Conservation (phyloP, 2,888 invertebrate genomes). For the Busseola fusca region DNA sequence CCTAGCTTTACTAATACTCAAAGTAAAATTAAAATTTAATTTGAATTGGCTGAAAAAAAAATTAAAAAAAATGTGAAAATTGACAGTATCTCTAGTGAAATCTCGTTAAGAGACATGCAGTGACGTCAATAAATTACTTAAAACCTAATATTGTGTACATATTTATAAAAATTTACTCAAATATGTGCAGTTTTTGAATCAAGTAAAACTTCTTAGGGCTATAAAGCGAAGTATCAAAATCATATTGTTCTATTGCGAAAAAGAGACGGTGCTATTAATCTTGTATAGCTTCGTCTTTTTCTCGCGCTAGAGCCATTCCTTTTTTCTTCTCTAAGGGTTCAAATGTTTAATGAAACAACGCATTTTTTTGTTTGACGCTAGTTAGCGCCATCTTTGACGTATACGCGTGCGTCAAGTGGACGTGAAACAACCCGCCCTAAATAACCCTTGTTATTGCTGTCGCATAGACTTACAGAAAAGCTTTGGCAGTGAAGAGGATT, state of each 20-base stretch:
- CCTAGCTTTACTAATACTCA: background rate
- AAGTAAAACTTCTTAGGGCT: conserved; percentile 30
- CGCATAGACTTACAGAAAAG: conserved; percentile 61
- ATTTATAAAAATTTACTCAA: conserved; percentile 14
- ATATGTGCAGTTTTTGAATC: conserved; percentile 39
- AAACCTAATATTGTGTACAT: conserved; percentile 20
- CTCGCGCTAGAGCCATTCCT: background rate
- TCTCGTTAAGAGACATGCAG: background rate
- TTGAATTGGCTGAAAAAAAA: conserved; percentile 13
- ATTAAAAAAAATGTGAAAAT: conserved; percentile 6
- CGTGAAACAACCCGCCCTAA: background rate
- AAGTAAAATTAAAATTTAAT: background rate
- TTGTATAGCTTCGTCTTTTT: background rate
- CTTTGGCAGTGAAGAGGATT: conserved; percentile 86
- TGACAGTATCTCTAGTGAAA: conserved; percentile 3
- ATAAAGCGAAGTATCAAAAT: background rate
- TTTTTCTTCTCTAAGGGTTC: background rate
- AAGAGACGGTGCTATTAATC: conserved; percentile 4
- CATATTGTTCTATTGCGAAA: background rate
- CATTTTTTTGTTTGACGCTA: too few relatives aligned
- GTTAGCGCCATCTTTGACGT: too few relatives aligned
- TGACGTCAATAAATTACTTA: conserved; percentile 28
- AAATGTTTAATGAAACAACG: too few relatives aligned
- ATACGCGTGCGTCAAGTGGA: too few relatives aligned
- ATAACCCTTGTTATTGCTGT: conserved; percentile 15